phyloP scores from a whole-genome alignment of 1,140 invertebrate genomes.

The Drosophila novamexicana region DNA sequence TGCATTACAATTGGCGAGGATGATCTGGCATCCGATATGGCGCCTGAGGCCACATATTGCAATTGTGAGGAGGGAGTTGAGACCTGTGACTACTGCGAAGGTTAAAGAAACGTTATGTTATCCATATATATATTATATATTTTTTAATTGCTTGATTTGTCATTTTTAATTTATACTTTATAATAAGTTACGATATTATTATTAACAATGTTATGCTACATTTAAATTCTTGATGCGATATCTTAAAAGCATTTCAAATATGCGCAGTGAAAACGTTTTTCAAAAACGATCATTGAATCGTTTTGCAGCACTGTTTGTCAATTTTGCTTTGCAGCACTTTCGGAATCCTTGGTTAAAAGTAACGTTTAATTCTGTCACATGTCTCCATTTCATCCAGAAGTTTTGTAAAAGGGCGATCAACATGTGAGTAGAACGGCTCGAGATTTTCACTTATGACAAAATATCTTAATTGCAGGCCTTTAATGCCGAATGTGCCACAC shows the following conservation, averaged over 20 bases:
- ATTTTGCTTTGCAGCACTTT: not conserved
- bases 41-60: conserved; percentile 54
- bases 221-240: no score
- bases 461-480: conserved; percentile 26
- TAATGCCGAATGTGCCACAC: conserved; percentile 28
- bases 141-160: conserved; percentile 40
- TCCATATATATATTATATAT: conserved; percentile 7
- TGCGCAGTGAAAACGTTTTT: not conserved
- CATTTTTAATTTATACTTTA: not conserved
- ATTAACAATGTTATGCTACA: not conserved
- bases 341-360: not conserved
- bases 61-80: conserved; percentile 55
- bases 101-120: not conserved
- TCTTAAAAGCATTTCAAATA: not conserved
- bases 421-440: conserved; percentile 20
- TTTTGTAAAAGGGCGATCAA: not conserved
- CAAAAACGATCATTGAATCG: not conserved
- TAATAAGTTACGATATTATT: not conserved
- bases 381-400: no score
- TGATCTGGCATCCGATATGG: conserved; percentile 62
- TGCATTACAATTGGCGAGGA: conserved; percentile 59
- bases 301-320: not conserved
- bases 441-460: not conserved
- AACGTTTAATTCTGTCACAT: conserved; percentile 7
- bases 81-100: conserved; percentile 26